Evolutionary conservation across 2,113 vertebrate species (phyloP).

Genomic region (Nothoprocta perdicaria): DNA sequence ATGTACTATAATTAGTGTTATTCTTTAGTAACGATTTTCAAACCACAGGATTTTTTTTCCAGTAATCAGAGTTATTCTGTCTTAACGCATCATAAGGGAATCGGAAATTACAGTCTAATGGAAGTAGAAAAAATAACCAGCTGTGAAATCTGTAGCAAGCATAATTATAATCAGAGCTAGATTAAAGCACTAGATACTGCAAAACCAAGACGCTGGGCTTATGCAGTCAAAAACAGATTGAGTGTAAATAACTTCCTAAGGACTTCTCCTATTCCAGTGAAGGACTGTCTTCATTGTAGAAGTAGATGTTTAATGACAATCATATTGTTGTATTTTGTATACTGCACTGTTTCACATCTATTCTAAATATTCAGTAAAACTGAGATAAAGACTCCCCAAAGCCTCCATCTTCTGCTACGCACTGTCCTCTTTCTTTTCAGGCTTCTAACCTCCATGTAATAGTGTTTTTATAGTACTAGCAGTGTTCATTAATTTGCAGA

Average conservation of each 20-base stretch:
- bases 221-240: not conserved
- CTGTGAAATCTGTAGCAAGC: not conserved
- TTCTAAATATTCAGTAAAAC: not conserved
- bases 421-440: not conserved
- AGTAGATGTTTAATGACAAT: not conserved
- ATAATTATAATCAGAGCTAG: not conserved
- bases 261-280: not conserved
- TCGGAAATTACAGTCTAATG: not conserved
- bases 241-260: conserved; percentile 2
- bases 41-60: conserved; percentile 27
- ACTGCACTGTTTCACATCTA: not conserved
- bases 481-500: not conserved
- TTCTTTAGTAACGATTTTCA: conserved; percentile 12
- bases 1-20: not conserved
- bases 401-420: not conserved
- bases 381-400: not conserved
- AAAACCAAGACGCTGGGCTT: not conserved
- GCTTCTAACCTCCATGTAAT: not conserved
- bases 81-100: not conserved
- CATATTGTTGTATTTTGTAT: not conserved
- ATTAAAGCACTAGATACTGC: not conserved
- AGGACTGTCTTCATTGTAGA: not conserved
- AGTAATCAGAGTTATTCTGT: conserved; percentile 22
- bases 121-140: not conserved
- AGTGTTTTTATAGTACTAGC: not conserved